These are phyloP conservation scores for Ptychochromis oligacanthus DNA, from an alignment of 2,113 vertebrate genomes.

Conservation along the genomic window DNA sequence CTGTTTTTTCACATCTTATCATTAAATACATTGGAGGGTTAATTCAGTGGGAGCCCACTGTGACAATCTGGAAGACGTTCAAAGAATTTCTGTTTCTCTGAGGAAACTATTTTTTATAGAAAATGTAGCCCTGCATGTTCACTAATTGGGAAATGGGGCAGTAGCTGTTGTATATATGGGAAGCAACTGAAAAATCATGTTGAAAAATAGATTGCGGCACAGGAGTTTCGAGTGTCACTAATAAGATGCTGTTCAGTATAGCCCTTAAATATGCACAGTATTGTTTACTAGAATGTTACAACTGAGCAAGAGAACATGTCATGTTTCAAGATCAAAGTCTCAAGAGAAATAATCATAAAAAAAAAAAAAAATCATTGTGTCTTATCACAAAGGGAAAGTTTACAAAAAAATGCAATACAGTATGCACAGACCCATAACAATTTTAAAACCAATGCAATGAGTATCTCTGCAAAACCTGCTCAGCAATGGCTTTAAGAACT, in stretches of 20 bases:
- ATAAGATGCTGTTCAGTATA: neutral
- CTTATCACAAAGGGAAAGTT: too few relatives aligned
- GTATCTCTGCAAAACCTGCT: neutral
- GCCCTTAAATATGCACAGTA: neutral
- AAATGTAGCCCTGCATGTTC: conserved; percentile 25
- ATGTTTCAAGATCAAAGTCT: neutral
- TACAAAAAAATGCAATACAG: too few relatives aligned
- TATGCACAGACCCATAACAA: neutral
- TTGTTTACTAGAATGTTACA: neutral
- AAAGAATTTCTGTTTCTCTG: conserved; percentile 47
- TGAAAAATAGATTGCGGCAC: conserved; percentile 12
- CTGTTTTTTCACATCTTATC: conserved; percentile 18
- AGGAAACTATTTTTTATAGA: conserved; percentile 44
- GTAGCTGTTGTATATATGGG: neutral
- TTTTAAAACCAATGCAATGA: neutral
- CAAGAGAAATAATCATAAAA: neutral
- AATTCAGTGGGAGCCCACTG: conserved; percentile 29
- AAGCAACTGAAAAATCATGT: neutral
- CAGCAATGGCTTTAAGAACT: too few relatives aligned
- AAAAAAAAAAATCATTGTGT: too few relatives aligned
- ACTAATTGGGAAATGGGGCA: conserved; percentile 46
- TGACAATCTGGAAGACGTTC: conserved; percentile 52
- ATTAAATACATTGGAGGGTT: conserved; percentile 31
- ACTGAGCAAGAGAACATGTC: neutral
- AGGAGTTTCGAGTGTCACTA: neutral